Evolutionary conservation across 1,140 invertebrate species (phyloP), one percentile per base, ranked within the genome.

Genomic region (Zaprionus davidi): DNA sequence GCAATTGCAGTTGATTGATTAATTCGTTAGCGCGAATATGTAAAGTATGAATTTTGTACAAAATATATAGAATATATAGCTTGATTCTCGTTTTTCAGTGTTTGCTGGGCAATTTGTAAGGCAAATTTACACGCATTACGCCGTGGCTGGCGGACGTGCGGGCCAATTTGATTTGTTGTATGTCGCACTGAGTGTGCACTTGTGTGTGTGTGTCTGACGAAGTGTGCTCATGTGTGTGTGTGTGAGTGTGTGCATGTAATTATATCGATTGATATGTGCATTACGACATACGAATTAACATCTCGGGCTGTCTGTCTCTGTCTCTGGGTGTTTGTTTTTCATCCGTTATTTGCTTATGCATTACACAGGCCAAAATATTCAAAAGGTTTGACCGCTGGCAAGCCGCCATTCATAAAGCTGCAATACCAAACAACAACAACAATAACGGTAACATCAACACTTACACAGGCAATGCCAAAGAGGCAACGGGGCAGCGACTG

Each of bases 11-110:
- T 77, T 77, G 79, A 86, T 82, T 87, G 79, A 86, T 86, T 79
- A 87, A 87, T 86, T 87, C 80, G 82, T 87, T 86, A 86, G 83
- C 80, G 67, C 13, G 44, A 57, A 79, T 72, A 73, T 80, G 77
- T 69, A 87, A 82, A 87, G 60, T 36, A 12, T 13, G 22, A 36
- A 58, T 3, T 9, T 20, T 24, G 59, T 11, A 34, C 31, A 34
- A 34, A 57, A 24, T 49, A 51, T 26, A 66, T 24, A 65, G 31
- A 78, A 71, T 62, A 31, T 68, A 36, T 70, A 62, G 51, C 55
- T 51, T 31, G 44, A 65, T 56, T 66, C 55, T 20, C 41, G 41
- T 76, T 65, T 56, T 17, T 11, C n/a, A 1, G 13, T 72, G 46
- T 83, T 84, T 78, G 65, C 64, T 46, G n/a, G 6, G n/a, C 67